Evolutionary conservation across 1,140 invertebrate species (phyloP), one percentile per base, ranked within the genome.

Genomic region (Pristionchus pacificus): DNA sequence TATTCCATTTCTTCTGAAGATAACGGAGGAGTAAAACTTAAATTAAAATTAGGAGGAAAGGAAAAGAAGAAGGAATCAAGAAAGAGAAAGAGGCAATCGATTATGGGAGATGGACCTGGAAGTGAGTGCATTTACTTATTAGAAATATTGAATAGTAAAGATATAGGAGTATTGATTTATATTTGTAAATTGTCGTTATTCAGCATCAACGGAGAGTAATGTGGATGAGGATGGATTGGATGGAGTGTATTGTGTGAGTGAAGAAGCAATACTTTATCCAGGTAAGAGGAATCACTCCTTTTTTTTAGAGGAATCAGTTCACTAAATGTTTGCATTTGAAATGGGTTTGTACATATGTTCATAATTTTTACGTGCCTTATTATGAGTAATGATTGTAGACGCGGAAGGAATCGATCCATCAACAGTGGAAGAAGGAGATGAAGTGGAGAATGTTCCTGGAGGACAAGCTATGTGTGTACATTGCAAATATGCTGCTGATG

Each of bases 401-500:
- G 6, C 38, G 6, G 60, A 60, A 13, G 60, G n/a, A 60, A 29
- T 24, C 25, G 60, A 29, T 10, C n/a, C 28, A 24, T 24, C 3
- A 10, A 10, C 60, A 24, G 27, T 68, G 28, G 62, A 69, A 10
- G n/a, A 33, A 13, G 24, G 55, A 28, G 60, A 70, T 2, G 63
- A 49, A n/a, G 28, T 19, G 15, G 28, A n/a, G 13, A 31, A 70
- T n/a, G 27, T 32, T 28, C 62, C 69, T 24, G 60, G 60, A 13
- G 67, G 67, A n/a, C 28, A n/a, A 15, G 19, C 19, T 29, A 32
- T 64, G 15, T 69, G 67, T 62, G 31, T 29, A 68, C 28, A 64
- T 27, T 69, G 67, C 29, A 32, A 32, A n/a, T 69, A 66, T 28
- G 67, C 67, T 29, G 64, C 24, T 38, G 49, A 49, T 49, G 31